These are phyloP conservation scores for Dryoscopus gambensis DNA, from an alignment of 2,113 vertebrate genomes.

Conservation along the genomic window DNA sequence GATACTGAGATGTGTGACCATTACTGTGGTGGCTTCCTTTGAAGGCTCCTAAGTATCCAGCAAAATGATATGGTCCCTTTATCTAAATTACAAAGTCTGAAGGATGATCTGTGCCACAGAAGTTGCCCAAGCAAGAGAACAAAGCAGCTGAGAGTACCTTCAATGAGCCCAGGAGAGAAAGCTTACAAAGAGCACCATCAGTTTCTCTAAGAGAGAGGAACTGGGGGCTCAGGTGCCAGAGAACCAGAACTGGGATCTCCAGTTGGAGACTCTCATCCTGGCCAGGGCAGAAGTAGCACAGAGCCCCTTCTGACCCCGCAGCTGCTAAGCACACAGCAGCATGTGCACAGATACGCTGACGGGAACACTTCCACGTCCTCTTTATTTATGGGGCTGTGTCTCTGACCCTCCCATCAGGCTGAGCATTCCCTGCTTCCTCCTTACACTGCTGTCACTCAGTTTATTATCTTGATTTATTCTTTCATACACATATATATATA, in stretches of 20 bases:
- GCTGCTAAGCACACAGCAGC: neutral
- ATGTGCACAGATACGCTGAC: neutral
- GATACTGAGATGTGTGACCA: neutral
- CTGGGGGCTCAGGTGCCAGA: neutral
- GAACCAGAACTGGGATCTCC: neutral
- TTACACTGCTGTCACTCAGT: neutral
- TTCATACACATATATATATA: neutral
- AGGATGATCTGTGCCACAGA: neutral
- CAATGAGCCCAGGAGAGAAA: neutral
- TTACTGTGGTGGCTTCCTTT: neutral
- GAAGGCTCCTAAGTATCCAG: neutral
- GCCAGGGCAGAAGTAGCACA: neutral
- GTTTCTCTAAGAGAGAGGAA: neutral
- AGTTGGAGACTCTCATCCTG: neutral
- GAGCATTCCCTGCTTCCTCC: neutral
- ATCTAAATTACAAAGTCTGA: neutral
- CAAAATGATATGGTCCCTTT: neutral
- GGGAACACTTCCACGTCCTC: neutral
- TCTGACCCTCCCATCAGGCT: neutral
- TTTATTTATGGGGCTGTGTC: neutral
- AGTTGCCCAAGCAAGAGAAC: neutral
- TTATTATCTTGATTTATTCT: slow-evolving; percentile 8
- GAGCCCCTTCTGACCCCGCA: neutral
- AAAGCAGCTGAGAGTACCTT: neutral
- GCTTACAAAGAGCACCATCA: neutral